Conservation (phyloP, 2,797 vertebrate species). For the Sorex maritimensis region DNA sequence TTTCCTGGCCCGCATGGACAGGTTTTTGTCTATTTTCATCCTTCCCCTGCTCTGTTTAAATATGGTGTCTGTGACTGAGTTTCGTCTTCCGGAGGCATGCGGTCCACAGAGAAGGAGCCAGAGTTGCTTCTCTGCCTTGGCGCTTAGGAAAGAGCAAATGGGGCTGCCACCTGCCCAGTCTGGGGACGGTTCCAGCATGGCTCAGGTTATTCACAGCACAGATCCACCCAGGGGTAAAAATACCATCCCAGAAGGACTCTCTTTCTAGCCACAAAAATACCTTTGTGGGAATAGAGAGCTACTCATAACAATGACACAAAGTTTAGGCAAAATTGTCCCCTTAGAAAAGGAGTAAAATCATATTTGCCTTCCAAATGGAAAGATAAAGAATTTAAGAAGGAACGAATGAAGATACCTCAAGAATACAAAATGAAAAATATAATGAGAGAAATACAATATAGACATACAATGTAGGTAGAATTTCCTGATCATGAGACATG, state of each 20-base stretch:
- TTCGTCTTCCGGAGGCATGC: conserved; percentile 87
- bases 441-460: conserved; percentile 22
- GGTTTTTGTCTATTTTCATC: conserved; percentile 88
- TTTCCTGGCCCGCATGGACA: conserved; percentile 88
- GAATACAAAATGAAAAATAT: conserved; percentile 1
- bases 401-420: conserved; percentile 58
- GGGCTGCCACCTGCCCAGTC: conserved; percentile 88
- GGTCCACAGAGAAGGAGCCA: conserved; percentile 87
- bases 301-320: conserved; percentile 81
- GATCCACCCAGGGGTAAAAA: conserved; percentile 88
- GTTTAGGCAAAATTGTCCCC: conserved; percentile 77
- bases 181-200: conserved; percentile 88
- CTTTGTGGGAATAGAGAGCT: conserved; percentile 81
- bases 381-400: conserved; percentile 36
- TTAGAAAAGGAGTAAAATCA: conserved; percentile 76
- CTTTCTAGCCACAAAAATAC: conserved; percentile 88
- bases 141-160: conserved; percentile 88
- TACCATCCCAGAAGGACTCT: conserved; percentile 87
- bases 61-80: conserved; percentile 88
- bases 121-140: conserved; percentile 88
- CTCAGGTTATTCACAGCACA: conserved; percentile 89
- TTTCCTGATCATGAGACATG: background rate
- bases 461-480: conserved; percentile 21
- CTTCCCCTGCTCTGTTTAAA: conserved; percentile 86
- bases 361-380: conserved; percentile 54